Conservation (phyloP, 2,113 vertebrate species). For the Garra rufa region DNA sequence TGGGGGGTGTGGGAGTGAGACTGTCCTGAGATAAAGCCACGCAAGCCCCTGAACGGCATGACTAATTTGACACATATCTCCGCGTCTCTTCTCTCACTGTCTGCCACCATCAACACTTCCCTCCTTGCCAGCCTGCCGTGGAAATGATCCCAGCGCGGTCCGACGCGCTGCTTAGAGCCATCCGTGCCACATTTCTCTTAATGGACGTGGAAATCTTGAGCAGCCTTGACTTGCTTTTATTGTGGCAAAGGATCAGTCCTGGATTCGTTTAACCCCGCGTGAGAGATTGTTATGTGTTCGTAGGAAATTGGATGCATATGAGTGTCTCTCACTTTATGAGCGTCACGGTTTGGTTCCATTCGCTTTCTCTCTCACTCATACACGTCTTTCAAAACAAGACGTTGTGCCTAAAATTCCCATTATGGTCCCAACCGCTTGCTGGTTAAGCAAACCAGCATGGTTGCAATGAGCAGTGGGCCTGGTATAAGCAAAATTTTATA, state of each 20-base stretch:
- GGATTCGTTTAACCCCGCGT: constrained; percentile 58
- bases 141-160: constrained; percentile 68
- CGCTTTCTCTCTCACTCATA: constrained; percentile 8
- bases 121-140: constrained; percentile 68
- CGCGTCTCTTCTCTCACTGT: constrained; percentile 70
- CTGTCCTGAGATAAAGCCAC: constrained; percentile 67
- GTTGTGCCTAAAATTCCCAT: constrained; percentile 17
- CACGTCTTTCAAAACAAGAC: constrained; percentile 34
- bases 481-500: background rate
- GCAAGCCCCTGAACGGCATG: constrained; percentile 69
- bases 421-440: constrained; percentile 29
- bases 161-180: constrained; percentile 60
- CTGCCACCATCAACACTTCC: constrained; percentile 81
- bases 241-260: constrained; percentile 45
- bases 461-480: background rate
- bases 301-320: constrained; percentile 62
- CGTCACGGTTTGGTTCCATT: background rate
- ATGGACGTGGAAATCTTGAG: constrained; percentile 49
- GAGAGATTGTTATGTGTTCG: constrained; percentile 54
- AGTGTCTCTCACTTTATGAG: constrained; percentile 30
- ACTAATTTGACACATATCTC: constrained; percentile 82
- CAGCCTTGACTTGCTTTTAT: constrained; percentile 40
- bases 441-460: constrained; percentile 20
- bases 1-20: constrained; percentile 56
- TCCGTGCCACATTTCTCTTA: constrained; percentile 61